Evolutionary conservation across 2,797 vertebrate genomes (phyloP).

Genomic region (Sebastes diaconus): DNA sequence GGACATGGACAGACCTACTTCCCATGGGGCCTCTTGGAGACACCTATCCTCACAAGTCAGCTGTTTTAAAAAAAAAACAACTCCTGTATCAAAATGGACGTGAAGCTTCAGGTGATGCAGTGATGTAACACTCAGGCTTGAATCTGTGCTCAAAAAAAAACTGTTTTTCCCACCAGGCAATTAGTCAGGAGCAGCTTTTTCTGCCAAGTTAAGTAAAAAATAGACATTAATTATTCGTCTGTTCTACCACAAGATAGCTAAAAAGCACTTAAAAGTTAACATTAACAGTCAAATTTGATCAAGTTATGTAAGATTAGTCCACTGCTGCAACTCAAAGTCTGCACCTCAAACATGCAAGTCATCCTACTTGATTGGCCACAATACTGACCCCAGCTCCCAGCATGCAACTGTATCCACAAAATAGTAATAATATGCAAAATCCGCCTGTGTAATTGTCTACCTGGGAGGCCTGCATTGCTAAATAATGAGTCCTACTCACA

Average conservation of each 20-base stretch:
- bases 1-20: conserved; percentile 53
- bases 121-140: not conserved
- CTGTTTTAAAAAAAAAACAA: not conserved
- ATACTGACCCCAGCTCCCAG: conserved; percentile 27
- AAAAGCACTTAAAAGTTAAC: not conserved
- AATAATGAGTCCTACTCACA: conserved; percentile 62
- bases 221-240: not conserved
- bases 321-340: not conserved
- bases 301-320: not conserved
- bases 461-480: conserved; percentile 73
- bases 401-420: conserved; percentile 49
- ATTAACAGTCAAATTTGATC: not conserved
- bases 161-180: not conserved
- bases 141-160: conserved; percentile 10
- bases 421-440: conserved; percentile 42
- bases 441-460: conserved; percentile 55
- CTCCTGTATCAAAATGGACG: conserved; percentile 6
- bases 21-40: conserved; percentile 38
- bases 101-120: not conserved
- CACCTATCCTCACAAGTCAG: conserved; percentile 34
- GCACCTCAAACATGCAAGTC: not conserved
- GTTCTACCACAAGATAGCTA: not conserved
- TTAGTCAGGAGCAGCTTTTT: not conserved
- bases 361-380: not conserved
- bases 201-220: not conserved